Evolutionary conservation across 2,888 invertebrate genomes (phyloP).

Genomic region (Griposia aprilina): DNA sequence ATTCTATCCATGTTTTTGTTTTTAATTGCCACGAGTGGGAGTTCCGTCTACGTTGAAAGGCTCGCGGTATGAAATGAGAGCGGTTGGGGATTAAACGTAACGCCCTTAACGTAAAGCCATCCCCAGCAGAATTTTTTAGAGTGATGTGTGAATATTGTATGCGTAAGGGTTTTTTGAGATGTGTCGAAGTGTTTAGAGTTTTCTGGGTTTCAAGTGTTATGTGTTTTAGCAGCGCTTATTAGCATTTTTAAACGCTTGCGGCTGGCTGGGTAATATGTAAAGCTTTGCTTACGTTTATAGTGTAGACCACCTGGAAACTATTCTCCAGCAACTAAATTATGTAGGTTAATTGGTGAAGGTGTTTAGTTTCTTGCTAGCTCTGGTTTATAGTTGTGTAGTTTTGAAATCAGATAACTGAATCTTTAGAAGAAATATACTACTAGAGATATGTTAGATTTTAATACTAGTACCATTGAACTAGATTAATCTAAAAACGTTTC

Average conservation of each 20-base stretch:
- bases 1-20: constrained; percentile 53
- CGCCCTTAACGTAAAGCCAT: constrained; percentile 42
- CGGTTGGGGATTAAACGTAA: constrained; percentile 55
- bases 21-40: constrained; percentile 63
- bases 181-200: constrained; percentile 38
- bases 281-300: background rate
- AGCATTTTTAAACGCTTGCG: constrained; percentile 12
- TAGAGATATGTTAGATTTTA: background rate
- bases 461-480: background rate
- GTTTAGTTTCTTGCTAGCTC: constrained; percentile 19
- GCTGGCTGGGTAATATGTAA: background rate
- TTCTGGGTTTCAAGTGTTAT: constrained; percentile 13
- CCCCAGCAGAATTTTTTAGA: constrained; percentile 39
- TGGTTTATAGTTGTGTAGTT: background rate
- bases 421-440: background rate
- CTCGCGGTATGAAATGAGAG: constrained; percentile 46
- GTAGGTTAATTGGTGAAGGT: constrained; percentile 12
- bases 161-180: constrained; percentile 33
- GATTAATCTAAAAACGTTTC: background rate
- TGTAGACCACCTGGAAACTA: constrained; percentile 3
- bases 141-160: constrained; percentile 53
- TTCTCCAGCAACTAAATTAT: background rate
- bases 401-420: background rate
- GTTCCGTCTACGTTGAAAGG: constrained; percentile 50
- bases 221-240: constrained; percentile 7